These are phyloP conservation scores for Zaprionus camerounensis DNA, from an alignment of 1,140 invertebrate species.

Conservation along the genomic window DNA sequence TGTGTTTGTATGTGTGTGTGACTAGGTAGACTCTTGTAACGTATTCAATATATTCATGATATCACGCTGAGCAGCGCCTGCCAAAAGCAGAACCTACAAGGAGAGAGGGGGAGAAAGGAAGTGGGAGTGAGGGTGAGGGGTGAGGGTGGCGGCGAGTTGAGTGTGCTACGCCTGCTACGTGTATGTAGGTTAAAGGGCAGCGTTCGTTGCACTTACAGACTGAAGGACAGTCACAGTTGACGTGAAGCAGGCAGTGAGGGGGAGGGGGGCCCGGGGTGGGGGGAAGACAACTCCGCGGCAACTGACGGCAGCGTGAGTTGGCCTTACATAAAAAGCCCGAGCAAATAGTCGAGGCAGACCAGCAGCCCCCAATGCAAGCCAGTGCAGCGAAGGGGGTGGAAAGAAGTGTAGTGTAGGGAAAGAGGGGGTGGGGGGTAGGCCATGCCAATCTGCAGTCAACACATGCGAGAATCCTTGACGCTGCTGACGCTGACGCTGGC, in stretches of 20 bases:
- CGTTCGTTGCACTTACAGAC: constrained; percentile 75
- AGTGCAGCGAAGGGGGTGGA: too few species aligned
- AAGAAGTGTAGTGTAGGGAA: not conserved
- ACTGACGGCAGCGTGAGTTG: constrained; percentile 27
- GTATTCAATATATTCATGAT: constrained; percentile 7
- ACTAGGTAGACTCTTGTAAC: not conserved
- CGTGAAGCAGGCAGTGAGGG: not conserved
- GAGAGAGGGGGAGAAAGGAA: not conserved
- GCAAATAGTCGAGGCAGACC: constrained; percentile 12
- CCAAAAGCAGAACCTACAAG: not conserved
- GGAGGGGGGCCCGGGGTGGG: not conserved
- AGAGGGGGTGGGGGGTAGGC: not conserved
- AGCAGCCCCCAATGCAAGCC: not conserved
- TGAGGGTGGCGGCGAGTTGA: not conserved
- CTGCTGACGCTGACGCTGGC: constrained; percentile 33
- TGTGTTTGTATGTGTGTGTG: not conserved
- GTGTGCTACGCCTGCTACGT: constrained; percentile 17
- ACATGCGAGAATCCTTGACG: constrained; percentile 39
- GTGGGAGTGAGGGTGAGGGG: not conserved
- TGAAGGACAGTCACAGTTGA: constrained; percentile 56
- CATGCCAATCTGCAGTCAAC: constrained; percentile 28
- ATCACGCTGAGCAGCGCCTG: constrained; percentile 13
- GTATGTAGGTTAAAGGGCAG: constrained; percentile 78
- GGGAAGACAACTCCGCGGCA: not conserved
- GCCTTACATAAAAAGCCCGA: constrained; percentile 63